Percentiles rank a stretch among this genome's conserved stretches.
phyloP scores from a whole-genome alignment of 2,797 vertebrate species.

The Gymnodraco acuticeps region DNA sequence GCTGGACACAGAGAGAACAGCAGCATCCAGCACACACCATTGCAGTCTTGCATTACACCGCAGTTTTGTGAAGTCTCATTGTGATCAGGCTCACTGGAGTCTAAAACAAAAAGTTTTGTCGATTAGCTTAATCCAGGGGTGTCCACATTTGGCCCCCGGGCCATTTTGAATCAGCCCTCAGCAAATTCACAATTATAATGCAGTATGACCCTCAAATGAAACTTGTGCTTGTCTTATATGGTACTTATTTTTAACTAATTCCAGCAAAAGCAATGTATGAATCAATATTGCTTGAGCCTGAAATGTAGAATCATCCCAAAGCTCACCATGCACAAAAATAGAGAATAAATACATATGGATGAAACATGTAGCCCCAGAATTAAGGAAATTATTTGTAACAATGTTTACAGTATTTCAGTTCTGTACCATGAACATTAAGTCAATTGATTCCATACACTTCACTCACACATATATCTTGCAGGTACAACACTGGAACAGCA shows the following conservation, averaged over 20 bases:
- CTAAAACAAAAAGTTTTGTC: neutral
- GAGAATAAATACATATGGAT: neutral
- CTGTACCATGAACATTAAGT: neutral
- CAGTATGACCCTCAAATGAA: too few species aligned
- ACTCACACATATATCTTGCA: neutral
- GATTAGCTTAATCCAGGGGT: neutral
- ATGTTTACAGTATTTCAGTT: neutral
- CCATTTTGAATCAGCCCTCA: too few species aligned
- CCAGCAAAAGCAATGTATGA: neutral
- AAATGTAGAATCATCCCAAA: neutral
- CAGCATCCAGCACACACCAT: conserved; percentile 22
- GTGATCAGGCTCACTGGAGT: neutral
- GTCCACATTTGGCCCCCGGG: too few species aligned
- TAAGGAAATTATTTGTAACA: too few species aligned
- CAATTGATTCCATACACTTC: neutral
- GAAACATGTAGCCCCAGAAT: neutral
- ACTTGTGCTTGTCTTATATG: too few species aligned
- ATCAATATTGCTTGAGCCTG: neutral
- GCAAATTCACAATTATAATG: too few species aligned
- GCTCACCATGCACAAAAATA: too few species aligned
- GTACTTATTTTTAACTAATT: neutral
- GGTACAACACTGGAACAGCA: neutral
- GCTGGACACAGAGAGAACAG: conserved; percentile 52
- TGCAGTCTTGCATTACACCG: neutral
- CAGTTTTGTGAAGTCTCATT: neutral